These are phyloP conservation scores for Hypothenemus hampei DNA, from an alignment of 1,140 invertebrate species.

Conservation along the genomic window DNA sequence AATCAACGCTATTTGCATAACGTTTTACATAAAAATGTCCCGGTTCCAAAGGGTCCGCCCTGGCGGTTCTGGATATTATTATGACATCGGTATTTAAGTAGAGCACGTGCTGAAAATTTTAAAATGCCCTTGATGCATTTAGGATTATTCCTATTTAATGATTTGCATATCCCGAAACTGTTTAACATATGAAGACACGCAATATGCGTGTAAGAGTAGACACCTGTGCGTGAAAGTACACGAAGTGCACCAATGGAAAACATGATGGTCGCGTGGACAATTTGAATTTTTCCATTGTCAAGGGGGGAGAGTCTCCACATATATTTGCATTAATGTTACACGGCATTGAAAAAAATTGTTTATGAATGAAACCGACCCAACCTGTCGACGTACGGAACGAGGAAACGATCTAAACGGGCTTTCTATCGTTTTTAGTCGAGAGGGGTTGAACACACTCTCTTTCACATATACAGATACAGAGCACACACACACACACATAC, in stretches of 20 bases:
- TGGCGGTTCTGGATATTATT: too few relatives aligned
- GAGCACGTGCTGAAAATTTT: too few relatives aligned
- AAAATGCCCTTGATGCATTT: too few relatives aligned
- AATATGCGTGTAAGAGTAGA: constrained; percentile 9
- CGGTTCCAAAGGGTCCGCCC: too few relatives aligned
- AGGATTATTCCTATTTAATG: too few relatives aligned
- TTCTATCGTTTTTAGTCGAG: neutral
- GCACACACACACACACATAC: constrained; percentile 6
- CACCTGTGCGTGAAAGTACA: constrained; percentile 9
- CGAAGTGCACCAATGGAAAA: neutral
- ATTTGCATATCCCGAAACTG: constrained; percentile 4
- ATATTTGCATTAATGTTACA: neutral
- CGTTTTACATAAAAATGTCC: too few relatives aligned
- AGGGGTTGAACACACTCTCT: neutral
- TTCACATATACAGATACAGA: neutral
- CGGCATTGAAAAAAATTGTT: neutral
- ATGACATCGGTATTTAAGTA: too few relatives aligned
- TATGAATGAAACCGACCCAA: constrained; percentile 11
- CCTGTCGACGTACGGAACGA: constrained; percentile 10
- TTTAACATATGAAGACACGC: constrained; percentile 10
- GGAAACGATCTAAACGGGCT: too few relatives aligned
- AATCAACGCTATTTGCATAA: too few relatives aligned
- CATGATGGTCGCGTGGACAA: constrained; percentile 5
- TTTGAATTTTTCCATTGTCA: neutral
- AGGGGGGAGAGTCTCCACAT: constrained; percentile 6